Conservation (phyloP, 2,888 invertebrate species). For the Napeogenes sylphis region DNA sequence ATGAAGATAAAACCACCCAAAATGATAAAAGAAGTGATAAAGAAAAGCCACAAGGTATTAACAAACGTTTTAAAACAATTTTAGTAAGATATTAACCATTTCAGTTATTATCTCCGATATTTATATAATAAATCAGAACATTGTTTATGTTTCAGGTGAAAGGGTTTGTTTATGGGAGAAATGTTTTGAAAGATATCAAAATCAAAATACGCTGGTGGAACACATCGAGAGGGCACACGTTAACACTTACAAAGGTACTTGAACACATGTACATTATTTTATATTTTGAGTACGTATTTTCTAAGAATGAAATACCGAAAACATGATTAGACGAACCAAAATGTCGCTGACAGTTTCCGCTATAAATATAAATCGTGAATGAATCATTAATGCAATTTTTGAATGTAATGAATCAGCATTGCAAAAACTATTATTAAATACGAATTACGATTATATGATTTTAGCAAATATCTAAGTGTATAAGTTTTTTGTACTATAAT, state of each 20-base stretch:
- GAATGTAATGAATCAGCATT: too few relatives aligned
- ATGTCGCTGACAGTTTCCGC: too few relatives aligned
- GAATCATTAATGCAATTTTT: too few relatives aligned
- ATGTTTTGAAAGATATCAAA: constrained; percentile 87
- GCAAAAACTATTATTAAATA: too few relatives aligned
- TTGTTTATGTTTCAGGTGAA: constrained; percentile 56
- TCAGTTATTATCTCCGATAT: neutral
- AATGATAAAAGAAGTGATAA: constrained; percentile 49
- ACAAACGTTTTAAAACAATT: neutral
- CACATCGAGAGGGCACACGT: constrained; percentile 93
- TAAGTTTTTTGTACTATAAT: too few relatives aligned
- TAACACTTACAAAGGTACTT: constrained; percentile 84
- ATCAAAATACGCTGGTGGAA: constrained; percentile 87
- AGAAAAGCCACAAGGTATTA: constrained; percentile 58
- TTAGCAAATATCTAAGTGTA: too few relatives aligned
- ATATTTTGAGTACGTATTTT: neutral
- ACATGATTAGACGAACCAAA: neutral
- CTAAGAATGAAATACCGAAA: neutral
- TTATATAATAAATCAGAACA: constrained; percentile 24
- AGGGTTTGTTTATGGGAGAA: constrained; percentile 89
- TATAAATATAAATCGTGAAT: too few relatives aligned
- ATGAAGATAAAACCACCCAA: constrained; percentile 37
- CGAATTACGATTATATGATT: too few relatives aligned
- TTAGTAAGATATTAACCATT: neutral
- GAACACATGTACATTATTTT: neutral